Conservation (phyloP, 2,113 vertebrate species). For the Struthidea cinerea region DNA sequence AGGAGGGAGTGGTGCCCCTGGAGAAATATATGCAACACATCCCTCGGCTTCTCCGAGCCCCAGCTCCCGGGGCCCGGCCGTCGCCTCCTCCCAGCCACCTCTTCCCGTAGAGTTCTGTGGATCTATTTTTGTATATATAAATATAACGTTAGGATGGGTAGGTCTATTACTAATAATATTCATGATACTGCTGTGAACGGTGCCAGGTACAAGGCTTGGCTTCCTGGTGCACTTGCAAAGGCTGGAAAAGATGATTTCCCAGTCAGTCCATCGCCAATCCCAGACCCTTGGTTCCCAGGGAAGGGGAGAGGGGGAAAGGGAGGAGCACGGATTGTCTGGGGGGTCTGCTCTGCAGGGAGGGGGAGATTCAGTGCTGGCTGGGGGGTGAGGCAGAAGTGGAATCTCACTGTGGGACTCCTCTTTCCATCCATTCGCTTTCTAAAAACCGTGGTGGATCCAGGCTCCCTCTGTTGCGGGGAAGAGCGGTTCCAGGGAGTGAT, state of each 20-base stretch:
- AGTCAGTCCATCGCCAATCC: conserved; percentile 26
- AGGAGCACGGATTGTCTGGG: not conserved
- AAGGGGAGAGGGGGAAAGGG: not conserved
- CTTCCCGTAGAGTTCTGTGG: conserved; percentile 66
- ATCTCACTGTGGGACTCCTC: not conserved
- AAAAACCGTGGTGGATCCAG: not conserved
- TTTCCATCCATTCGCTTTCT: not conserved
- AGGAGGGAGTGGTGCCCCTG: not conserved
- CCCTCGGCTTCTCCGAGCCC: conserved; percentile 6
- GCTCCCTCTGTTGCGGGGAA: not conserved
- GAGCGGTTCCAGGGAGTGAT: not conserved
- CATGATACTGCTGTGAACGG: conserved; percentile 66
- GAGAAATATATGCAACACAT: conserved; percentile 14
- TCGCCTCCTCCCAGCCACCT: not conserved
- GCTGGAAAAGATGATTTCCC: conserved; percentile 32
- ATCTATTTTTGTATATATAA: conserved; percentile 78
- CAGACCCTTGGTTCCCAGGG: not conserved
- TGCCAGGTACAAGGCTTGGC: conserved; percentile 69
- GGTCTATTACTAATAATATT: conserved; percentile 56
- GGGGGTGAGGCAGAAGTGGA: not conserved
- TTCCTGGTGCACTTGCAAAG: conserved; percentile 58
- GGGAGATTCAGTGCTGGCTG: not conserved
- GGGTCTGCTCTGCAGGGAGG: not conserved
- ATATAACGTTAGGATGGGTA: conserved; percentile 61
- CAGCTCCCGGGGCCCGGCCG: not conserved